Percentiles rank a stretch among this genome's conserved stretches.
phyloP scores from a whole-genome alignment of 2,797 vertebrate species.

The Margarornis squamiger region DNA sequence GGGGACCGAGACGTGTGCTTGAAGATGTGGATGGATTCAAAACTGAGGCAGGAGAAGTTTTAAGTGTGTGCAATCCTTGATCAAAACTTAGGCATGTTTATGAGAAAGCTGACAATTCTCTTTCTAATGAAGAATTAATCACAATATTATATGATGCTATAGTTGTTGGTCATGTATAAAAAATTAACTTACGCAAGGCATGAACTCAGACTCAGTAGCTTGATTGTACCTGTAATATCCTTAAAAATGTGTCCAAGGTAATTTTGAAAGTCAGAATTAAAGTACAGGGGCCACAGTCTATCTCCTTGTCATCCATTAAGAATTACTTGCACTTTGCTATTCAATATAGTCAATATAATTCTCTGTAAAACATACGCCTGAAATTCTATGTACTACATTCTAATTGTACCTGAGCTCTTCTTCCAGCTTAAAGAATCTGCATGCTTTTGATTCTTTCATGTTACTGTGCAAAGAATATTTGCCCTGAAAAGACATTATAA shows the following conservation, averaged over 20 bases:
- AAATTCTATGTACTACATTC: neutral
- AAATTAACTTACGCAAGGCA: neutral
- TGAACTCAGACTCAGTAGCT: neutral
- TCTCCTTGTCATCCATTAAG: neutral
- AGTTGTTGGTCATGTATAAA: neutral
- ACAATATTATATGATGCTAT: neutral
- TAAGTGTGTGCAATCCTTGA: neutral
- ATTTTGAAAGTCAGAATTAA: conserved; percentile 20
- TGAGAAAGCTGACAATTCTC: neutral
- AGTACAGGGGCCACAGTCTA: neutral
- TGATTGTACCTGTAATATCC: neutral
- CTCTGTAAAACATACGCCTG: neutral
- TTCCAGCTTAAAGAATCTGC: neutral
- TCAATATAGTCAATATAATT: neutral
- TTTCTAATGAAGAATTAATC: neutral
- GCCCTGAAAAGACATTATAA: conserved; percentile 7
- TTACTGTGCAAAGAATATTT: conserved; percentile 11
- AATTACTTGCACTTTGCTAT: neutral
- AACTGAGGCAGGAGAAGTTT: neutral
- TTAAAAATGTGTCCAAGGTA: neutral
- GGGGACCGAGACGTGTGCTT: neutral
- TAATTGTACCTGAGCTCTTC: conserved; percentile 4
- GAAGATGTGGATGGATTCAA: neutral
- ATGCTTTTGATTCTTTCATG: conserved; percentile 34
- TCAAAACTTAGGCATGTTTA: neutral